A percentile compares a stretch with the other conserved stretches of the same genome.
phyloP scores from a whole-genome alignment of 2,797 vertebrate genomes.

The Cyprinella venusta region DNA sequence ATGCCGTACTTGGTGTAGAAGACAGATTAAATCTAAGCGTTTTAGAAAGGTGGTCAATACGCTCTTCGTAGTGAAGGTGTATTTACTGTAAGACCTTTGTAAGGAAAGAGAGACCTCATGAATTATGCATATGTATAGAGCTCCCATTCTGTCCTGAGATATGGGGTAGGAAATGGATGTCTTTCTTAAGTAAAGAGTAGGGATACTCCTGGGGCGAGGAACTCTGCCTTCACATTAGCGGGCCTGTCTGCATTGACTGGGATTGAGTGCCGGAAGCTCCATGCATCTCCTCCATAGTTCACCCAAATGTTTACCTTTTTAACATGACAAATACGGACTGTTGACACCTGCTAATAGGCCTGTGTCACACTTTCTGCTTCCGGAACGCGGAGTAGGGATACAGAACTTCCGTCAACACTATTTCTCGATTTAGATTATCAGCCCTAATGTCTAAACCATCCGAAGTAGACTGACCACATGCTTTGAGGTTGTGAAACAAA shows the following conservation, averaged over 20 bases:
- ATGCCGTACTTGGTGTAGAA: background rate
- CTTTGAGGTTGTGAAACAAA: too few species aligned
- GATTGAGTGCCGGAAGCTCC: conserved; percentile 22
- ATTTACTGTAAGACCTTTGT: conserved; percentile 54
- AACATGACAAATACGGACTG: background rate
- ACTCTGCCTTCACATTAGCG: conserved; percentile 29
- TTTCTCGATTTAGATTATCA: too few species aligned
- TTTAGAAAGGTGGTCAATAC: conserved; percentile 40
- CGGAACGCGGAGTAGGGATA: too few species aligned
- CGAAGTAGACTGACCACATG: too few species aligned
- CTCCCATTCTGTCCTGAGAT: conserved; percentile 41
- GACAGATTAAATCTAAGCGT: conserved; percentile 18
- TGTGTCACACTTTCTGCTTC: too few species aligned
- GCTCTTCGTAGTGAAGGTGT: conserved; percentile 39
- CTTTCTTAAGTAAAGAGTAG: conserved; percentile 59
- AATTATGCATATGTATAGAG: conserved; percentile 55
- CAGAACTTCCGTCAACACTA: too few species aligned
- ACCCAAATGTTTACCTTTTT: background rate
- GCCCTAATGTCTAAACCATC: too few species aligned
- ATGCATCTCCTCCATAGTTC: background rate
- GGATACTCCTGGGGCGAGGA: conserved; percentile 45
- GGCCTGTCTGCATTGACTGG: background rate
- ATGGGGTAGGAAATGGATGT: conserved; percentile 57
- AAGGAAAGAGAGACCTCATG: conserved; percentile 47
- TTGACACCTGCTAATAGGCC: background rate